Conservation (phyloP, 2,888 invertebrate genomes). For the Aphrophora alni region DNA sequence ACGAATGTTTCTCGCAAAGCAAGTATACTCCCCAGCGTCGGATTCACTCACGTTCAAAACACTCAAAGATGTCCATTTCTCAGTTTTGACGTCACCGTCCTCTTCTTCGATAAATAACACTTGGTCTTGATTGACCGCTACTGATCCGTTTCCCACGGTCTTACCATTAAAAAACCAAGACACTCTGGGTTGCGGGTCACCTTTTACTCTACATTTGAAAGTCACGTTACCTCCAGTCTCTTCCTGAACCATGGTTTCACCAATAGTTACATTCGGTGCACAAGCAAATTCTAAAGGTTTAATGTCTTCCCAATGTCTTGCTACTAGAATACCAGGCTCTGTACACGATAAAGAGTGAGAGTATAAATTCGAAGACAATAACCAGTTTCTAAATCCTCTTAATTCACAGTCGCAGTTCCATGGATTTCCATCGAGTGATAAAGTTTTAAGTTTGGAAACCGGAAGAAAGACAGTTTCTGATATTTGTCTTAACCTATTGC, state of each 20-base stretch:
- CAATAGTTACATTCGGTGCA: conserved; percentile 70
- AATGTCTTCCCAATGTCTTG: conserved; percentile 78
- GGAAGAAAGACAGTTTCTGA: conserved; percentile 72
- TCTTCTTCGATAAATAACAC: conserved; percentile 56
- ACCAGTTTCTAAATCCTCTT: conserved; percentile 84
- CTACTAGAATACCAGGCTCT: conserved; percentile 72
- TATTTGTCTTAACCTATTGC: conserved; percentile 76
- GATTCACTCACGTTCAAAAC: conserved; percentile 81
- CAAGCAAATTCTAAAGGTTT: conserved; percentile 81
- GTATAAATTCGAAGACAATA: conserved; percentile 77
- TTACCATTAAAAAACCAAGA: conserved; percentile 83
- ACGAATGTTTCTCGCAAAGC: conserved; percentile 72
- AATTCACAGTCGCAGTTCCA: conserved; percentile 91
- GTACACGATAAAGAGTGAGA: conserved; percentile 76
- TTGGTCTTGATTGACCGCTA: conserved; percentile 50
- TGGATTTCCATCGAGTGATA: conserved; percentile 83
- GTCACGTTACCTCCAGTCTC: conserved; percentile 84
- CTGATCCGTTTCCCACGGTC: conserved; percentile 56
- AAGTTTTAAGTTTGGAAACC: conserved; percentile 77
- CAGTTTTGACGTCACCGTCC: conserved; percentile 47
- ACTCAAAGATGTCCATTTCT: conserved; percentile 81
- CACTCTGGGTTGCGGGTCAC: conserved; percentile 83
- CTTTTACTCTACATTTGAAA: conserved; percentile 80
- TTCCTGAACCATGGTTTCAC: conserved; percentile 65
- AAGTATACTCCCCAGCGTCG: conserved; percentile 86